Conservation (phyloP, 1,140 invertebrate species). For the Galendromus occidentalis region DNA sequence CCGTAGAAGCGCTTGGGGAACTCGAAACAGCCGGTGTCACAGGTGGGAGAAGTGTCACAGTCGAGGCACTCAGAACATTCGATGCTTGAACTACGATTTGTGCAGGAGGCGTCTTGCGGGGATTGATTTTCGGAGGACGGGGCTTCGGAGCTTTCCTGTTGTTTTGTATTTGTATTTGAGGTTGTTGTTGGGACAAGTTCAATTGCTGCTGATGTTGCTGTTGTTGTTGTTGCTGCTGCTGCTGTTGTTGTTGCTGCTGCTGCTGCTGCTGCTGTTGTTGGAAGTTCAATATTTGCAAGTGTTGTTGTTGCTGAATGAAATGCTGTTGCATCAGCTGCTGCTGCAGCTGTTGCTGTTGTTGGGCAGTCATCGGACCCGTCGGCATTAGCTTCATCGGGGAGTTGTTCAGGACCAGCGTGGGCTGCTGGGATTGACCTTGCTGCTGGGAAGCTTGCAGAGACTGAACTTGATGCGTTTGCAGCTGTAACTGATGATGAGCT, state of each 20-base stretch:
- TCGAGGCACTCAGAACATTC: no score
- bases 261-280: background rate
- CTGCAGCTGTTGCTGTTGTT: background rate
- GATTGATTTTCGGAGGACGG: slow-evolving; percentile 6
- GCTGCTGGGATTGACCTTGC: background rate
- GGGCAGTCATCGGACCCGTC: background rate
- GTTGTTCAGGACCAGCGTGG: background rate
- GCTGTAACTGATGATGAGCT: background rate
- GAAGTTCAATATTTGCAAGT: background rate
- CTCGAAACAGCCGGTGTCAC: no score
- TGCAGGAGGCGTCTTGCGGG: slow-evolving; percentile 2
- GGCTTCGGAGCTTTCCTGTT: background rate
- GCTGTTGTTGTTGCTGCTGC: background rate
- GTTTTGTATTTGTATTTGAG: background rate
- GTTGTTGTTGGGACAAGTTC: background rate
- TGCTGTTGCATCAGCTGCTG: background rate
- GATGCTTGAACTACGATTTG: background rate
- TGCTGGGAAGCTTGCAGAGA: background rate
- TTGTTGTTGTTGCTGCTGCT: background rate
- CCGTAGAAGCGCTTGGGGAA: no score
- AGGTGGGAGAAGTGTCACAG: no score
- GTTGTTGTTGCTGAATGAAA: background rate
- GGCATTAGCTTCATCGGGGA: background rate
- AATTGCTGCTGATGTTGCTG: background rate
- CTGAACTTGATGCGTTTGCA: background rate